Evolutionary conservation across 1,140 invertebrate genomes (phyloP).

Genomic region (Leptonema lineaticorne): DNA sequence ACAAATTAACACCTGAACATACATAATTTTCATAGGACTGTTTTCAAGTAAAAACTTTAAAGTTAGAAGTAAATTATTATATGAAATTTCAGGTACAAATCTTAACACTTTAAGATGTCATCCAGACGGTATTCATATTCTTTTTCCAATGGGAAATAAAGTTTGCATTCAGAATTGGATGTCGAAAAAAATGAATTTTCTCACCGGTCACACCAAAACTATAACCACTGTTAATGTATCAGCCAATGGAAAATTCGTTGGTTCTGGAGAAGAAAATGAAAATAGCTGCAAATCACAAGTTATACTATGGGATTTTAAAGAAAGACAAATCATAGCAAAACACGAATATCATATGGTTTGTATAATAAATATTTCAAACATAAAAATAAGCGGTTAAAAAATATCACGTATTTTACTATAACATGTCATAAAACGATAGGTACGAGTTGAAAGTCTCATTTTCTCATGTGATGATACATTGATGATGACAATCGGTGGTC

Average conservation of each 20-base stretch:
- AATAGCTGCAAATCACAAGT: constrained; percentile 87
- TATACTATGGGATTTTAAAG: constrained; percentile 84
- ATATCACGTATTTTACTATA: background rate
- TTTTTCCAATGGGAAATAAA: constrained; percentile 85
- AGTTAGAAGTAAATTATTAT: constrained; percentile 8
- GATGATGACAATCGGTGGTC: constrained; percentile 82
- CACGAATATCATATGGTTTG: constrained; percentile 80
- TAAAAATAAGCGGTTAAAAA: background rate
- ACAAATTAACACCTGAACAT: background rate
- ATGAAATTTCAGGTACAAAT: constrained; percentile 59
- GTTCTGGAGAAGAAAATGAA: constrained; percentile 86
- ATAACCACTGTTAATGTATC: constrained; percentile 82
- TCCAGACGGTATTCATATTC: constrained; percentile 71
- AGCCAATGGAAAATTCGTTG: constrained; percentile 74
- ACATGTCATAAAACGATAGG: too few relatives aligned
- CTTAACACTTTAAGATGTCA: constrained; percentile 73
- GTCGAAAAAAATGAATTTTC: constrained; percentile 71
- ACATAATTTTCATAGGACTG: background rate
- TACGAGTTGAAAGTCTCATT: constrained; percentile 75
- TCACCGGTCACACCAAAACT: constrained; percentile 81
- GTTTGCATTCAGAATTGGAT: constrained; percentile 75
- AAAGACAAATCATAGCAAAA: constrained; percentile 60
- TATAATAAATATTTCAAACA: background rate
- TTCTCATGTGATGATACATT: constrained; percentile 81
- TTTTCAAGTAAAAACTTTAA: background rate